These are phyloP conservation scores for Apamea epomidion DNA, from an alignment of 2,888 invertebrate species.

Conservation along the genomic window DNA sequence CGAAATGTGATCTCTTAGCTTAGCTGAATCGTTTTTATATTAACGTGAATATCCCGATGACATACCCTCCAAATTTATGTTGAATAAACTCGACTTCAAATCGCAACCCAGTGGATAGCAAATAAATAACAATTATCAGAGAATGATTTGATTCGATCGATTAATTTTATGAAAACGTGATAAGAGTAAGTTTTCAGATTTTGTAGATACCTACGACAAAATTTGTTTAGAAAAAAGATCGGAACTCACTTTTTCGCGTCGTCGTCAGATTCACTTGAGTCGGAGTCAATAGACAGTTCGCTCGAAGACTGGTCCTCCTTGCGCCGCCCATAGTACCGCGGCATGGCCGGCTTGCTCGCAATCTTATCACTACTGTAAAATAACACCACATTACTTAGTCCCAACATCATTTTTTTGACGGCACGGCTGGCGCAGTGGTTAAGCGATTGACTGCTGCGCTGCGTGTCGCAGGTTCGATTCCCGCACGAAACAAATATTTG, in stretches of 20 bases:
- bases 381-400: constrained; percentile 38
- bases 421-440: too few species aligned
- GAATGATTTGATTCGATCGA: background rate
- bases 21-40: background rate
- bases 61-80: background rate
- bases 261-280: constrained; percentile 78
- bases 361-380: constrained; percentile 65
- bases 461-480: too few species aligned
- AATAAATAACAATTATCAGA: background rate
- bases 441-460: too few species aligned
- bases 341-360: constrained; percentile 72
- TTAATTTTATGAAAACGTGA: background rate
- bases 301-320: constrained; percentile 87
- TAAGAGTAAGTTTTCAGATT: background rate
- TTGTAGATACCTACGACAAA: too few species aligned
- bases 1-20: background rate
- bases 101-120: background rate
- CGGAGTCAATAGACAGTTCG: constrained; percentile 85
- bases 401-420: constrained; percentile 17
- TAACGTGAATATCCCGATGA: background rate
- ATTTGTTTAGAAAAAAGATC: background rate
- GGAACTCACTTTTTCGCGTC: constrained; percentile 79
- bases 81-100: background rate
- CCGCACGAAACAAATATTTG: too few species aligned
- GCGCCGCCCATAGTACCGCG: constrained; percentile 88